These are phyloP conservation scores for Leptoclinus maculatus DNA, from an alignment of 2,797 vertebrate genomes.

Conservation along the genomic window DNA sequence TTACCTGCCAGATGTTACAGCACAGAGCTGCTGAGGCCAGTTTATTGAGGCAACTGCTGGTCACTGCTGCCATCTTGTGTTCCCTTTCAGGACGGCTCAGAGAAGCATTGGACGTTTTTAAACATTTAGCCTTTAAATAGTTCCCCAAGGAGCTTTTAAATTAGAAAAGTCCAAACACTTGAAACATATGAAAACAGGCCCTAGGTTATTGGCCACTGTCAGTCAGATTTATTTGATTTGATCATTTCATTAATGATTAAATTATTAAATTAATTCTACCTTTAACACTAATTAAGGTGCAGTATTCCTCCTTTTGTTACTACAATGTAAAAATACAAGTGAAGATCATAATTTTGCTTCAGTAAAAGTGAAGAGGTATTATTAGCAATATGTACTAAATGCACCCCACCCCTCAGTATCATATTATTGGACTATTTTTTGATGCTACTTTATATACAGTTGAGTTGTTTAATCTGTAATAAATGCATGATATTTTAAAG, in stretches of 20 bases:
- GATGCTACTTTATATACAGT: background rate
- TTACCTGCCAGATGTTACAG: constrained; percentile 29
- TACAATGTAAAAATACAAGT: background rate
- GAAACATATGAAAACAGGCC: background rate
- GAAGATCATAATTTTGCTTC: background rate
- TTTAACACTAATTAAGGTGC: background rate
- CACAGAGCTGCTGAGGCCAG: background rate
- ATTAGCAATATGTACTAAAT: background rate
- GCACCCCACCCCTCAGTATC: background rate
- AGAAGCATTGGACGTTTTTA: accelerated
- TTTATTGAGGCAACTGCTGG: constrained; percentile 4
- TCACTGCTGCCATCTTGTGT: constrained; percentile 69
- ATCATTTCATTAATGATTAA: background rate
- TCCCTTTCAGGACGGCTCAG: background rate
- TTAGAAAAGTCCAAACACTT: background rate
- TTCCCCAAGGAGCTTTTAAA: background rate
- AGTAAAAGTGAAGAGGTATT: background rate
- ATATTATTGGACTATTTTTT: background rate
- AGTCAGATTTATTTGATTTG: background rate
- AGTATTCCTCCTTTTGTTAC: background rate
- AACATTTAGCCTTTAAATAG: background rate
- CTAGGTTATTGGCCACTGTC: background rate
- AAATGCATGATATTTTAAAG: background rate
- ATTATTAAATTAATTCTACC: background rate
- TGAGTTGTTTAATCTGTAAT: background rate